Evolutionary conservation across 2,113 vertebrate genomes (phyloP).

Genomic region (Lepus americanus): DNA sequence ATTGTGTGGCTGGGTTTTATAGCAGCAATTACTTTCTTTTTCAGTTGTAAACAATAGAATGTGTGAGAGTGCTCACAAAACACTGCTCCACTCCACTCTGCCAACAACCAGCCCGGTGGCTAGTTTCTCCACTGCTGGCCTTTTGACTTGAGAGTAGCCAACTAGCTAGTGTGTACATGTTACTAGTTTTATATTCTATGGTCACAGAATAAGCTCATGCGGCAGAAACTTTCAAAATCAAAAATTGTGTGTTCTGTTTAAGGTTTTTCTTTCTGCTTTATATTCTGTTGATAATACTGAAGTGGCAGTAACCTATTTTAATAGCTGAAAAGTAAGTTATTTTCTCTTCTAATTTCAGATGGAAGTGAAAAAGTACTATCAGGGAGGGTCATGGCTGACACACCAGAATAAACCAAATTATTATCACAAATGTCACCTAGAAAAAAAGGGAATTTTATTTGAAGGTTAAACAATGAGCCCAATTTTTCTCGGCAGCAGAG

Average conservation of each 20-base stretch:
- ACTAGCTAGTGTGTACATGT: no score
- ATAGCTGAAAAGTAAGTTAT: background rate
- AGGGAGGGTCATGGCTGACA: background rate
- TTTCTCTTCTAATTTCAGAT: background rate
- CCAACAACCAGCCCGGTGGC: background rate
- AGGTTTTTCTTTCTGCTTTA: background rate
- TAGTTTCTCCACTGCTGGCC: background rate
- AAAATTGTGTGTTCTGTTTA: background rate
- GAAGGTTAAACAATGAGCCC: background rate
- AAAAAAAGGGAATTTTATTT: background rate
- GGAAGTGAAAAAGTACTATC: background rate
- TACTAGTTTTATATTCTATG: background rate
- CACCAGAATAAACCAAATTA: background rate
- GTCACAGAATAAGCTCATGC: background rate
- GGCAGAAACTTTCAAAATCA: background rate
- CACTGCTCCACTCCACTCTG: background rate
- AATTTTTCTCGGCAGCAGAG: background rate
- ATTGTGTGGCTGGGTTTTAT: background rate
- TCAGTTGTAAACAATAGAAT: conserved; percentile 35
- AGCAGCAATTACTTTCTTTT: conserved; percentile 54
- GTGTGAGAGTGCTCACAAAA: background rate
- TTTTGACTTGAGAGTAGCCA: background rate
- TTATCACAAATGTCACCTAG: background rate
- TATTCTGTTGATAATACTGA: background rate
- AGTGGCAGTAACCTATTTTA: background rate